phyloP scores from a whole-genome alignment of 2,888 invertebrate genomes.

The Heliconius ismenius region DNA sequence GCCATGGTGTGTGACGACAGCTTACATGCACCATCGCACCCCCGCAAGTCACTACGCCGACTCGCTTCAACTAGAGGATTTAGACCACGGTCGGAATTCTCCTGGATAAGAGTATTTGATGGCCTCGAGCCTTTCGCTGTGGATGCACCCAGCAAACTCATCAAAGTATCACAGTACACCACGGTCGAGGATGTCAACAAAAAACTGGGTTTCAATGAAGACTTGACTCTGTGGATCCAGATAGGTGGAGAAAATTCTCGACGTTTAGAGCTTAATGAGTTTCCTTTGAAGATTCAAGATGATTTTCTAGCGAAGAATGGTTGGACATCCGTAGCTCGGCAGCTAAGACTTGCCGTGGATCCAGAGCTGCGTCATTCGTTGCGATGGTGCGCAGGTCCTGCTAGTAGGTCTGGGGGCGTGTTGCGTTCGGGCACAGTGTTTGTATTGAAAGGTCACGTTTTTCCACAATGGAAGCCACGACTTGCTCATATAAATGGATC shows the following conservation, averaged over 20 bases:
- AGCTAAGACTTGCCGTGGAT: slow-evolving; percentile 84
- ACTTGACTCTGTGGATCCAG: slow-evolving; percentile 79
- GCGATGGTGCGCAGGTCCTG: slow-evolving; percentile 84
- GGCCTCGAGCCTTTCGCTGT: slow-evolving; percentile 77
- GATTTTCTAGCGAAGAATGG: slow-evolving; percentile 82
- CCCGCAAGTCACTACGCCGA: slow-evolving; percentile 75
- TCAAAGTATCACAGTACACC: slow-evolving; percentile 81
- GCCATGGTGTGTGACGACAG: slow-evolving; percentile 78
- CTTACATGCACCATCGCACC: slow-evolving; percentile 77
- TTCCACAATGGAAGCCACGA: slow-evolving; percentile 85
- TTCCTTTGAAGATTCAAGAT: slow-evolving; percentile 83
- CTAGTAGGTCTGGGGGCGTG: slow-evolving; percentile 72
- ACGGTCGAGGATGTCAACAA: slow-evolving; percentile 80
- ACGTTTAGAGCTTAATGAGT: slow-evolving; percentile 79
- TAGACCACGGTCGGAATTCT: slow-evolving; percentile 68
- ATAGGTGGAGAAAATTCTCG: slow-evolving; percentile 81
- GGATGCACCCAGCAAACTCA: slow-evolving; percentile 79
- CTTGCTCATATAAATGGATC: slow-evolving; percentile 83
- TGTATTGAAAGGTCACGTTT: slow-evolving; percentile 85
- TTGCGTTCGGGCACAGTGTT: slow-evolving; percentile 77
- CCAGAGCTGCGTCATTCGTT: slow-evolving; percentile 84
- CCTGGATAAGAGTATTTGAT: slow-evolving; percentile 84
- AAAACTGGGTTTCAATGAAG: slow-evolving; percentile 74
- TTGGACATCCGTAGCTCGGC: slow-evolving; percentile 81
- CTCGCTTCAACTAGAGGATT: slow-evolving; percentile 79